Base-by-base conservation (phyloP, 2,113 vertebrate species). In the Clarias magur region DNA sequence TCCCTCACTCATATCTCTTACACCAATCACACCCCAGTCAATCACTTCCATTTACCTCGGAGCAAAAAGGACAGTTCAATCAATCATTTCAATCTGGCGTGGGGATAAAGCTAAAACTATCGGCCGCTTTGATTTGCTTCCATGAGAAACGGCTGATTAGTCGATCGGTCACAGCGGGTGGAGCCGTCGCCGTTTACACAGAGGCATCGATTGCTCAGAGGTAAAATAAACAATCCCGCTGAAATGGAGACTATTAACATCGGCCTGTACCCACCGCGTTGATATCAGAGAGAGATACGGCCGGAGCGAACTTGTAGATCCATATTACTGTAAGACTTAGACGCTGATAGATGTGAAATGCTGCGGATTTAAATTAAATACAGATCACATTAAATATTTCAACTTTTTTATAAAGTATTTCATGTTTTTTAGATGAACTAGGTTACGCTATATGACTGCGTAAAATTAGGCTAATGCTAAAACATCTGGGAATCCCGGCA, bases 1-100 rank as follows among this genome's bases (percentile, higher is more conserved):
- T 85, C 79, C 62, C 30, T 84, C 83, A 68, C 65, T 85, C 79
- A 75, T 85, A 87, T 85, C 80, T 79, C 54, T 60, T 83, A 86
- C 73, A 86, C 65, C 67, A 38, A 86, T 82, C 84, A 72, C 62
- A 68, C 62, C 62, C 70, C 6, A 75, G 54, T 86, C 88, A 86
- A 67, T 85, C 85, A 73, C 63, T 78, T 27, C 10, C 42, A 57
- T 83, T 82, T 85, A 70, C 67, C 75, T 70, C 9, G n/a, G 42
- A 6, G 30, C 34, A 65, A 84, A 81, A 73, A 81, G 25, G 85
- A 89, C 67, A 75, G 23, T 84, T 72, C 42, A 76, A 81, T 89
- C 68, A 75, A 80, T 87, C 79, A 62, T 62, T 62, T 81, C 79
- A 60, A 42, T 81, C 57, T 62, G 57, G 57, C 30, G 1, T 23